Evolutionary conservation across 1,140 invertebrate species (phyloP), one percentile per base, ranked within the genome.

Genomic region (Drosophila simulans): DNA sequence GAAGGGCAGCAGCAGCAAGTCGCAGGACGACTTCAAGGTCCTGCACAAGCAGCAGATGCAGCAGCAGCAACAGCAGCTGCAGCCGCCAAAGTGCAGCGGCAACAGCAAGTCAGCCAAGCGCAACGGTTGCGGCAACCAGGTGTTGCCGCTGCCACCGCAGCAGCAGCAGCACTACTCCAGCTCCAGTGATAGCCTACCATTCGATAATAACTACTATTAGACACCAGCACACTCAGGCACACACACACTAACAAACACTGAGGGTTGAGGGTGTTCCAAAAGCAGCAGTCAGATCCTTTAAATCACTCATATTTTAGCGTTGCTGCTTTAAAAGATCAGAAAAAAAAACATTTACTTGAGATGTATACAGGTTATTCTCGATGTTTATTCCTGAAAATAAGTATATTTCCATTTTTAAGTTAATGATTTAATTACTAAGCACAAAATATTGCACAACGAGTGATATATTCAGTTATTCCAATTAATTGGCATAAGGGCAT

Each of bases 151-250:
- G 56, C 60, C 64, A 4, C 78, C 64, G 10, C 75, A 77, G 58
- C 78, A 70, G 27, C 80, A 74, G 31, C 74, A 76, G 22, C 83
- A 91, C 54, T 91, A 86, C 53, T 80, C 90, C 15, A 91, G 90
- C 65, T 91, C 90, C 51, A 91, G 83, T 77, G 91, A 92, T 79
- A 92, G 90, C 76, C 66, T 92, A 65, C 91, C 89, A 71, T 92
- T 91, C 58, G 91, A 92, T 90, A 92, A 92, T 84, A 91, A 91
- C 70, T 92, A 92, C 69, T 92, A 92, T 90, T 92, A 91, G 71
- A 73, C 35, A 17, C 58, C 35, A 48, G 53, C 45, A 27, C 40
- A 25, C 56, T 17, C 8, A 66, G 45, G 37, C 58, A 60, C 55
- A 65, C 58, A 64, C 34, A 46, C 27, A 65, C 52, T 40, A 20